A percentile compares a stretch with the other conserved stretches of the same genome.
These are phyloP conservation scores for Erythrocercus mccallii DNA, from an alignment of 2,113 vertebrate genomes.

Conservation along the genomic window DNA sequence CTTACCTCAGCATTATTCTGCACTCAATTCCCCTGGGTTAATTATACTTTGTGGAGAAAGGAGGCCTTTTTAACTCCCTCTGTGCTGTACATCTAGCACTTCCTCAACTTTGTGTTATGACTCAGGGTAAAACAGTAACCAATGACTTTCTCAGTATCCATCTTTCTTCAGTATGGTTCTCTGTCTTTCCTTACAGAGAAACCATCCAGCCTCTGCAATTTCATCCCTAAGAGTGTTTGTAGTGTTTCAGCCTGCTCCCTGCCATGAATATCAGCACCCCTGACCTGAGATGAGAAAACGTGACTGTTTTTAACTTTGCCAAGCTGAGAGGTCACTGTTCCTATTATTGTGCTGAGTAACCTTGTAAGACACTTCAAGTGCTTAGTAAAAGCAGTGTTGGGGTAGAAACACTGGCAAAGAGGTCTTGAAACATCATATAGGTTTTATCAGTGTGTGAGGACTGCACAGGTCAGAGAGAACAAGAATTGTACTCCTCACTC, in stretches of 20 bases:
- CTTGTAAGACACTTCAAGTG: background rate
- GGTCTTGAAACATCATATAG: background rate
- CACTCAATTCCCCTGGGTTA: background rate
- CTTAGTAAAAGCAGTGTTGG: background rate
- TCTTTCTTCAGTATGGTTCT: background rate
- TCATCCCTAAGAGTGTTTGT: background rate
- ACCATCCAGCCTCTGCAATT: background rate
- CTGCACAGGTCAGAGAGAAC: background rate
- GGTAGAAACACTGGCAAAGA: background rate
- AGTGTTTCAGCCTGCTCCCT: background rate
- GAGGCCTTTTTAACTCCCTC: background rate
- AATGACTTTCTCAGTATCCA: background rate
- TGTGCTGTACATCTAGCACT: background rate
- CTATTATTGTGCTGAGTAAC: background rate
- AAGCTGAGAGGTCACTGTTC: background rate
- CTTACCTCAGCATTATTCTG: slow-evolving; percentile 51
- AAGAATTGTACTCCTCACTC: background rate
- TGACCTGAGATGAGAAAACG: background rate
- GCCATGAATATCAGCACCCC: background rate
- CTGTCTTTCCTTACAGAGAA: background rate
- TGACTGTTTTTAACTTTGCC: background rate
- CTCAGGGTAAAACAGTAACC: background rate
- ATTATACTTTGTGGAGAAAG: background rate
- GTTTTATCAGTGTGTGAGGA: background rate
- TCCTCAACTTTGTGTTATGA: background rate